These are phyloP conservation scores for Sitodiplosis mosellana DNA, from an alignment of 1,140 invertebrate species.

Conservation along the genomic window DNA sequence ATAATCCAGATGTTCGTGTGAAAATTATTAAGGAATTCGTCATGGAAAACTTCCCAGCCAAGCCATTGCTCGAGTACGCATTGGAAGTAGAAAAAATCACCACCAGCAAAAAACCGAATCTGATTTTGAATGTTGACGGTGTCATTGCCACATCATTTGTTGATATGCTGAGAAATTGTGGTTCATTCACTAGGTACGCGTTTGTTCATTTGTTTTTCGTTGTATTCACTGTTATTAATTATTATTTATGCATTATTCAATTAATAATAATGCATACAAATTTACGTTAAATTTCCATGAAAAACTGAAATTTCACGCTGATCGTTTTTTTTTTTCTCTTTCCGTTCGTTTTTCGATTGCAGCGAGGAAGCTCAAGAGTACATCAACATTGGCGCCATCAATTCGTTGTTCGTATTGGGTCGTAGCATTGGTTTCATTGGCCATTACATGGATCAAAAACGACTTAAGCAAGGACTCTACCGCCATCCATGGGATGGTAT, in stretches of 20 bases:
- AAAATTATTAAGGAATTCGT: slow-evolving; percentile 95
- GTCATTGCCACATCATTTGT: slow-evolving; percentile 95
- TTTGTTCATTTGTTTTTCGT: too few relatives aligned
- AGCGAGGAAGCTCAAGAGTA: slow-evolving; percentile 97
- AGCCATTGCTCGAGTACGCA: slow-evolving; percentile 86
- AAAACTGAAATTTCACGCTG: too few relatives aligned
- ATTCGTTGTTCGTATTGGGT: slow-evolving; percentile 95
- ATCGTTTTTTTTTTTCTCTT: too few relatives aligned
- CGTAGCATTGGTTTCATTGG: slow-evolving; percentile 98
- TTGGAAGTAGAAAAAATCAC: slow-evolving; percentile 98
- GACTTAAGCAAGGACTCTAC: slow-evolving; percentile 96
- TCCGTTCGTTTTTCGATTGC: slow-evolving; percentile 17
- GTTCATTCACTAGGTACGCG: slow-evolving; percentile 71
- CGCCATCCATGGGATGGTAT: slow-evolving; percentile 99
- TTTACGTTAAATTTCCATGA: too few relatives aligned
- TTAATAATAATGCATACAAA: too few relatives aligned
- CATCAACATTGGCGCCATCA: slow-evolving; percentile 93
- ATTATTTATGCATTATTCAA: too few relatives aligned
- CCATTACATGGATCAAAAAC: slow-evolving; percentile 96
- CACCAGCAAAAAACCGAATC: slow-evolving; percentile 96
- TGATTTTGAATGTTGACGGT: slow-evolving; percentile 98
- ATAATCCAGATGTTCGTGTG: slow-evolving; percentile 97
- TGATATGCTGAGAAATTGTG: slow-evolving; percentile 82
- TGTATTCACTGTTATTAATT: too few relatives aligned
- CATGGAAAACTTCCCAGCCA: slow-evolving; percentile 78